Percentiles rank a stretch among this genome's conserved stretches.
phyloP scores from a whole-genome alignment of 2,888 invertebrate genomes.

The Ectemnius lituratus region DNA sequence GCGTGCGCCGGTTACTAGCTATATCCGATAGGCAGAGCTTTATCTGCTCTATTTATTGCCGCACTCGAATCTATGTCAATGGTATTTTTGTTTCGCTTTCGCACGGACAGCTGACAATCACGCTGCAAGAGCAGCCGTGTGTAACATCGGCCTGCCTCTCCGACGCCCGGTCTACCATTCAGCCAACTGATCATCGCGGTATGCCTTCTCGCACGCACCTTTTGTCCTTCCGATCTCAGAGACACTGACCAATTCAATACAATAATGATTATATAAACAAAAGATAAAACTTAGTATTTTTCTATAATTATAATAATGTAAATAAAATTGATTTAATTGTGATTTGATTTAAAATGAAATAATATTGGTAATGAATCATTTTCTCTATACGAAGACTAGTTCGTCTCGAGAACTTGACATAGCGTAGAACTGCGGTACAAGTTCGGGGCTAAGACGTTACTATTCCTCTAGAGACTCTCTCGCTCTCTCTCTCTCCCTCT shows the following conservation, averaged over 20 bases:
- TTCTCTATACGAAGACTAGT: no score
- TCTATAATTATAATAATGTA: no score
- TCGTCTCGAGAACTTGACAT: background rate
- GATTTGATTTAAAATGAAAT: no score
- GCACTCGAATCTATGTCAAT: slow-evolving; percentile 68
- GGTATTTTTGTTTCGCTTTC: slow-evolving; percentile 71
- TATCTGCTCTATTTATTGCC: slow-evolving; percentile 62
- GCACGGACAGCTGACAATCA: slow-evolving; percentile 71
- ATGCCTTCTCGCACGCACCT: no score
- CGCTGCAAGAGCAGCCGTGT: slow-evolving; percentile 39
- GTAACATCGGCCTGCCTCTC: no score
- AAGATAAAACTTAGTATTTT: no score
- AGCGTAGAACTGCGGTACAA: background rate
- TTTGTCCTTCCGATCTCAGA: no score
- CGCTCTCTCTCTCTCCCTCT: no score
- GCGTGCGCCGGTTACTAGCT: background rate
- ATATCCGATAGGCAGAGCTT: slow-evolving; percentile 1
- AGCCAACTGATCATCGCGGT: background rate
- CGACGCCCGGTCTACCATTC: background rate
- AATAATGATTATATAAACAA: no score
- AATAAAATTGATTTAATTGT: no score
- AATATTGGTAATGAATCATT: no score
- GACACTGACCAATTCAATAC: no score
- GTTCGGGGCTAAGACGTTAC: background rate
- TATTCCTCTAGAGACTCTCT: slow-evolving; percentile 4